Evolutionary conservation across 2,888 invertebrate species (phyloP), one percentile per base, ranked within the genome.

Genomic region (Hemithea aestivaria): DNA sequence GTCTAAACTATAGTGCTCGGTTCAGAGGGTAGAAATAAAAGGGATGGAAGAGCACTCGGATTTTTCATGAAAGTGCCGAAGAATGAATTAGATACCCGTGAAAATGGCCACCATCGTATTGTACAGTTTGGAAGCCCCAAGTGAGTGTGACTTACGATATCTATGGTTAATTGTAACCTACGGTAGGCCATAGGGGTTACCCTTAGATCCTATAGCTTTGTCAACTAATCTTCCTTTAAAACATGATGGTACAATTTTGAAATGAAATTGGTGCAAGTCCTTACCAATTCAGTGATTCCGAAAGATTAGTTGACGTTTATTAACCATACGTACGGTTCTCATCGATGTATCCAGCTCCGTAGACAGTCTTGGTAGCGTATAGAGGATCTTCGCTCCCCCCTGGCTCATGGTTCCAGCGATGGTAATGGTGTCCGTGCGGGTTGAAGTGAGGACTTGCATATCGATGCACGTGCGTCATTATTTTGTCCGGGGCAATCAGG

Each of bases 311-410:
- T 56, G 55, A 58, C 58, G 44, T 35, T 52, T 40, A 58, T 56
- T 60, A 62, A 57, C 61, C 48, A 83, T 87, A 88, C 88, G 77
- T 88, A 88, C 88, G 87, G 75, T 83, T 82, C 56, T 87, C 88
- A 70, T 88, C 87, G 65, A 82, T 85, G 75, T 88, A 85, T 79
- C 84, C 87, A 29, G 75, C 69, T 35, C 87, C 87, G 71, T 85
- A 87, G 78, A 87, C 84, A 12, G 89, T 90, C 76, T 89, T 89
- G 69, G 90, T 89, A 28, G 88, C 85, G 58, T 84, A 84, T 40
- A 85, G 70, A 21, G 87, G 81, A 45, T 85, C 87, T 58, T 85
- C 84, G 46, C 84, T 80, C 56, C 84, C 87, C 71, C 83, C 89
- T 48, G 77, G 88, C 72, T 81, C 85, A 69, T 84, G 84, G 60